A percentile compares a stretch with the other conserved stretches of the same genome.
Conservation (phyloP, 1,140 invertebrate species). For the Papilio glaucus region DNA sequence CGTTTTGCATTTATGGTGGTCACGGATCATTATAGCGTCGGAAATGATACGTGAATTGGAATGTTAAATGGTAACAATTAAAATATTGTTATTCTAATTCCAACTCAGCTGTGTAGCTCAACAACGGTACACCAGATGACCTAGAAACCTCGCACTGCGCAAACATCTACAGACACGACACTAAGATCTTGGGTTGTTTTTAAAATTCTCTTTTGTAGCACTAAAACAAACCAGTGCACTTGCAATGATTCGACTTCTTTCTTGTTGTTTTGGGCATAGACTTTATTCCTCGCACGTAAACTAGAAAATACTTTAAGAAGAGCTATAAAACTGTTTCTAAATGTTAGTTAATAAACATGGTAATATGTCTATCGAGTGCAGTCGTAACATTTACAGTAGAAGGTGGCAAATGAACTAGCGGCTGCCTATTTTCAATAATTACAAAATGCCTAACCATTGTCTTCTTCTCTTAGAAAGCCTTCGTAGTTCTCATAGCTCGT, state of each 20-base stretch:
- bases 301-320: too few species aligned
- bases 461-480: too few species aligned
- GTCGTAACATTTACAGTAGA: too few species aligned
- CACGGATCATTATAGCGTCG: slow-evolving; percentile 3
- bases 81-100: slow-evolving; percentile 15
- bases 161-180: neutral
- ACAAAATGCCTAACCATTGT: too few species aligned
- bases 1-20: neutral
- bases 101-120: neutral
- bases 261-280: neutral
- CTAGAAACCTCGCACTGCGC: neutral
- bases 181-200: neutral
- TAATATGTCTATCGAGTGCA: too few species aligned
- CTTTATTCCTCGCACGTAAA: neutral
- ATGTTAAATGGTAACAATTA: slow-evolving; percentile 21
- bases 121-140: slow-evolving; percentile 1
- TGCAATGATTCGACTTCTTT: neutral
- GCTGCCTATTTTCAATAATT: too few species aligned
- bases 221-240: neutral
- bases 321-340: too few species aligned
- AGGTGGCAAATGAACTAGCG: too few species aligned
- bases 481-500: too few species aligned
- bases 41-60: slow-evolving; percentile 20
- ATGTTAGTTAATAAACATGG: too few species aligned
- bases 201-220: neutral